A percentile compares a stretch with the other conserved stretches of the same genome.
phyloP scores from a whole-genome alignment of 2,888 invertebrate species.

The Diaprepes abbreviatus region DNA sequence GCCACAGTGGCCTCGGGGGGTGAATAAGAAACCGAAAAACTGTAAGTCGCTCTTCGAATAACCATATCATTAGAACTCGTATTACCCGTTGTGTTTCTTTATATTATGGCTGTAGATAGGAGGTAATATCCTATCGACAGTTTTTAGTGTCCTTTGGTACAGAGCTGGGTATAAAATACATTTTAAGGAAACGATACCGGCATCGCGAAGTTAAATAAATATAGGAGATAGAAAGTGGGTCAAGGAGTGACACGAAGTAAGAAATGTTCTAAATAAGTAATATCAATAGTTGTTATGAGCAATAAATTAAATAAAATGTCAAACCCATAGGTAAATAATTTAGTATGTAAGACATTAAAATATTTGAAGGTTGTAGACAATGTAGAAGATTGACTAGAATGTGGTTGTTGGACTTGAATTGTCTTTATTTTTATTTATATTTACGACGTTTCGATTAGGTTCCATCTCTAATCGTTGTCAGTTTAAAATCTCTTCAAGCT shows the following conservation, averaged over 20 bases:
- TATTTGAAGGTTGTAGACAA: no score
- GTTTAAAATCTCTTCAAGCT: no score
- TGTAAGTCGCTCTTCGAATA: constrained; percentile 19
- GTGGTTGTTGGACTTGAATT: no score
- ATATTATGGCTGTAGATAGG: constrained; percentile 4
- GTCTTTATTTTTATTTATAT: no score
- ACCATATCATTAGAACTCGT: constrained; percentile 32
- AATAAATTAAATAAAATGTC: no score
- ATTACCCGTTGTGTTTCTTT: constrained; percentile 9
- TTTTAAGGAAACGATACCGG: background rate
- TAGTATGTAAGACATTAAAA: no score
- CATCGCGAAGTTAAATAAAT: background rate
- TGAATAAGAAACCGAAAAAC: constrained; percentile 25
- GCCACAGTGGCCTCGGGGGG: constrained; percentile 9
- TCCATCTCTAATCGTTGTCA: no score
- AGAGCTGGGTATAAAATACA: background rate
- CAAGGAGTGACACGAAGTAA: background rate
- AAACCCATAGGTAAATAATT: no score
- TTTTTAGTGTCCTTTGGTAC: background rate
- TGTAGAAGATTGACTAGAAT: no score
- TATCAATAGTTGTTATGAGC: no score
- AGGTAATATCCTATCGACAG: background rate
- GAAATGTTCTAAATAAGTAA: no score
- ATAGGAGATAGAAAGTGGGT: background rate
- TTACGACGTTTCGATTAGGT: no score